Percentiles rank a stretch among this genome's conserved stretches.
Conservation (phyloP, 2,113 vertebrate species). For the Taxidea taxus region DNA sequence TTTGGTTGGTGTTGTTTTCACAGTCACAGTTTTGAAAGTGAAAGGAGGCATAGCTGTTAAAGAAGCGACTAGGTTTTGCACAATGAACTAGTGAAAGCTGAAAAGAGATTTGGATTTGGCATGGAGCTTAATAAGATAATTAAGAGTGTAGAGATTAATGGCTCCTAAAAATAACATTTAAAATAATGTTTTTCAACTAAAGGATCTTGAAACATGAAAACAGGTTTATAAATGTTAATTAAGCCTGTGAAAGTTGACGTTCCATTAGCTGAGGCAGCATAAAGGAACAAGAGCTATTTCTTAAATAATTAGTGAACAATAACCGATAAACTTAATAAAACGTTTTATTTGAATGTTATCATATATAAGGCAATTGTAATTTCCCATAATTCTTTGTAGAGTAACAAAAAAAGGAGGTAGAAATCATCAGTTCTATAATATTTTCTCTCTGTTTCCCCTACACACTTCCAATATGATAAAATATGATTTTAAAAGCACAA, state of each 20-base stretch:
- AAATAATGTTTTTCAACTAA: conserved; percentile 71
- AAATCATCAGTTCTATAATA: not conserved
- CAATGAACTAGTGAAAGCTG: conserved; percentile 50
- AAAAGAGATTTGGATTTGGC: conserved; percentile 63
- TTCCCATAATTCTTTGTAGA: conserved; percentile 71
- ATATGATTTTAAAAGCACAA: conserved; percentile 26
- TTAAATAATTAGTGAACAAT: conserved; percentile 54
- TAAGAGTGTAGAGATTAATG: conserved; percentile 62
- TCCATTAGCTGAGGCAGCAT: conserved; percentile 54
- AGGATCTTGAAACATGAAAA: conserved; percentile 59
- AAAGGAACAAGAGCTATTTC: conserved; percentile 50
- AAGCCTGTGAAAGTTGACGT: conserved; percentile 61
- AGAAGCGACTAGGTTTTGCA: conserved; percentile 60
- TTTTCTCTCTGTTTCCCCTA: conserved; percentile 28
- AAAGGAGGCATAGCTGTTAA: conserved; percentile 41
- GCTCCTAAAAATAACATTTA: conserved; percentile 71
- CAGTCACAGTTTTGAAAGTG: conserved; percentile 71
- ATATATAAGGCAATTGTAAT: conserved; percentile 42
- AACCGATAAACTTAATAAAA: conserved; percentile 63
- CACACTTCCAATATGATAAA: conserved; percentile 11
- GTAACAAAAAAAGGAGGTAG: not conserved
- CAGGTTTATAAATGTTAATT: conserved; percentile 75
- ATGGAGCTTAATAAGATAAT: conserved; percentile 70
- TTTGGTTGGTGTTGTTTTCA: conserved; percentile 59
- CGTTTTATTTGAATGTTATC: conserved; percentile 47